These are phyloP conservation scores for Lethenteron camtschaticum DNA, from an alignment of 2,113 vertebrate genomes.

Conservation along the genomic window DNA sequence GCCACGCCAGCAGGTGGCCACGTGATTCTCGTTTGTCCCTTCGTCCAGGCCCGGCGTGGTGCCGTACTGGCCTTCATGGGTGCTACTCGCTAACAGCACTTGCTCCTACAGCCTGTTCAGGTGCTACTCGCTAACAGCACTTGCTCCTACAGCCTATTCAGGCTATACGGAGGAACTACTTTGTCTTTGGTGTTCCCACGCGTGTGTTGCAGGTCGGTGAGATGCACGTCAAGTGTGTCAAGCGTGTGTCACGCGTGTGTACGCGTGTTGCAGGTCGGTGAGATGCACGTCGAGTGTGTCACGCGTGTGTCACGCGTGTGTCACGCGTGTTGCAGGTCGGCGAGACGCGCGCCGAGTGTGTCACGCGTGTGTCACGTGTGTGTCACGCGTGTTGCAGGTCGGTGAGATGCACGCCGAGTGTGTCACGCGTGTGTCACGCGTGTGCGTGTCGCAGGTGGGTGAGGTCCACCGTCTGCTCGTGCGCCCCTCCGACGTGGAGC, in stretches of 20 bases:
- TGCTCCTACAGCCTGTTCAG: neutral
- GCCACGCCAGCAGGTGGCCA: no score
- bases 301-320: neutral
- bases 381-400: neutral
- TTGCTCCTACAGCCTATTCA: slow-evolving; percentile 1
- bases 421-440: neutral
- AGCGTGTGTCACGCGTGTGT: neutral
- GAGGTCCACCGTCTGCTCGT: slow-evolving; percentile 59
- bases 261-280: slow-evolving; percentile 48
- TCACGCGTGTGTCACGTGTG: neutral
- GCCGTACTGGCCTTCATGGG: no score
- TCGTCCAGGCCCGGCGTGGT: no score
- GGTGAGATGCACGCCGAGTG: neutral
- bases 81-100: neutral
- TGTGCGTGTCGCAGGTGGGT: slow-evolving; percentile 43
- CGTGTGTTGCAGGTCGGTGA: neutral
- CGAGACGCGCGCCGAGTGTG: neutral
- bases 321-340: slow-evolving; percentile 37
- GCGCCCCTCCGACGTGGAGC: slow-evolving; percentile 54
- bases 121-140: no score
- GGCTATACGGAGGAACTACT: neutral
- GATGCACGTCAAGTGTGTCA: neutral
- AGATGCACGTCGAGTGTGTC: slow-evolving; percentile 11
- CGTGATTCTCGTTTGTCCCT: no score
- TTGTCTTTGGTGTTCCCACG: neutral